Evolutionary conservation across 2,797 vertebrate genomes (phyloP).

Genomic region (Characodon lateralis): DNA sequence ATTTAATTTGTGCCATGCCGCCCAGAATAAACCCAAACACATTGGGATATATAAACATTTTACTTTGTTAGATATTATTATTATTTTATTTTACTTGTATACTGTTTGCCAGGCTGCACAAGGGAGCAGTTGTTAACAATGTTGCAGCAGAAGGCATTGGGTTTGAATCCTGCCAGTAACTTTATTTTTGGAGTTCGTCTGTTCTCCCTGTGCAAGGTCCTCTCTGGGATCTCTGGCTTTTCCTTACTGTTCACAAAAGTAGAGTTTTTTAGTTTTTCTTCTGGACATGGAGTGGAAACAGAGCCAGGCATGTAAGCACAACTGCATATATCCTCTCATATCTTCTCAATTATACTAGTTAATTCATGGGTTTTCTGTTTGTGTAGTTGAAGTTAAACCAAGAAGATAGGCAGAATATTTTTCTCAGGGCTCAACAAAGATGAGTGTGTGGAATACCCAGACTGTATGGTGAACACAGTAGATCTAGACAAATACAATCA

Average conservation of each 20-base stretch:
- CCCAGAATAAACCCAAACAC: constrained; percentile 23
- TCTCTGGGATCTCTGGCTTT: background rate
- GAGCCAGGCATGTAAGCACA: background rate
- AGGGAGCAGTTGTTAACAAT: background rate
- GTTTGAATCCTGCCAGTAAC: background rate
- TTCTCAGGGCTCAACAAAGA: too few species aligned
- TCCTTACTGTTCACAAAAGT: background rate
- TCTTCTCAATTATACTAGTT: background rate
- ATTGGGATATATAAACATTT: background rate
- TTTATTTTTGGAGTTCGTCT: background rate
- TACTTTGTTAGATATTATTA: constrained; percentile 2
- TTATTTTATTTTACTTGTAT: background rate
- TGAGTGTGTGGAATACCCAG: too few species aligned
- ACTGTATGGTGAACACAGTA: too few species aligned
- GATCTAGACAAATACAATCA: too few species aligned
- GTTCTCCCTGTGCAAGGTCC: background rate
- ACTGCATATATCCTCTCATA: too few species aligned
- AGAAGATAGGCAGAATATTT: too few species aligned
- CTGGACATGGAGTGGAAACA: background rate
- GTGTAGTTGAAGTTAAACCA: background rate
- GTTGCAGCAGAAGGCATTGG: background rate
- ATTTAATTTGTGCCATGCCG: constrained; percentile 22
- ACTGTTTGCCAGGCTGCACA: background rate
- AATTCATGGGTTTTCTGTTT: too few species aligned
- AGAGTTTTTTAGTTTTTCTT: background rate